These are phyloP conservation scores for Paraescarpia echinospica DNA, from an alignment of 1,140 invertebrate species.

Conservation along the genomic window DNA sequence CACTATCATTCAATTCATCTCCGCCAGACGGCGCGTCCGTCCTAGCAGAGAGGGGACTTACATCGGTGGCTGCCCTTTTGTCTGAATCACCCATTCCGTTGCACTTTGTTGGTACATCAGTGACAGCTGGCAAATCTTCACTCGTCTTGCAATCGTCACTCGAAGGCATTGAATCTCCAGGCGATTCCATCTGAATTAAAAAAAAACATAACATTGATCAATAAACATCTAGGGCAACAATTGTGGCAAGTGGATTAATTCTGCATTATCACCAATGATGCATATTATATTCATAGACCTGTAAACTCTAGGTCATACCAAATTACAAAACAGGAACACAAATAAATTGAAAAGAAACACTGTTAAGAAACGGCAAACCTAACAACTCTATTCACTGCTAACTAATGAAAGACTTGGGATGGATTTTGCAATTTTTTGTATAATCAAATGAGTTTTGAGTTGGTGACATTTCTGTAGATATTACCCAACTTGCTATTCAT, in stretches of 20 bases:
- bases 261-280: not conserved
- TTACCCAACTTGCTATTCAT: too few relatives aligned
- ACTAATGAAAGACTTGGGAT: too few relatives aligned
- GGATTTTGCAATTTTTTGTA: too few relatives aligned
- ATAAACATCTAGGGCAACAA: not conserved
- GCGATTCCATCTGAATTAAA: not conserved
- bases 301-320: too few relatives aligned
- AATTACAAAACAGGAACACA: too few relatives aligned
- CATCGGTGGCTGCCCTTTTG: not conserved
- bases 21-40: not conserved
- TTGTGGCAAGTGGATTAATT: not conserved
- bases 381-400: too few relatives aligned
- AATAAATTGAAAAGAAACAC: too few relatives aligned
- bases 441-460: too few relatives aligned
- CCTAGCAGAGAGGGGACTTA: not conserved
- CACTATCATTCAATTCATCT: not conserved
- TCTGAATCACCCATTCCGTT: not conserved
- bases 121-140: not conserved
- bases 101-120: not conserved
- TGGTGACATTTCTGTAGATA: too few relatives aligned
- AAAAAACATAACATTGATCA: not conserved
- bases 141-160: not conserved
- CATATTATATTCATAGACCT: too few relatives aligned
- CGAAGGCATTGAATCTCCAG: not conserved
- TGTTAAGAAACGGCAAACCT: too few relatives aligned